These are phyloP conservation scores for Lepidothrix coronata DNA, from an alignment of 2,113 vertebrate species.

Conservation along the genomic window DNA sequence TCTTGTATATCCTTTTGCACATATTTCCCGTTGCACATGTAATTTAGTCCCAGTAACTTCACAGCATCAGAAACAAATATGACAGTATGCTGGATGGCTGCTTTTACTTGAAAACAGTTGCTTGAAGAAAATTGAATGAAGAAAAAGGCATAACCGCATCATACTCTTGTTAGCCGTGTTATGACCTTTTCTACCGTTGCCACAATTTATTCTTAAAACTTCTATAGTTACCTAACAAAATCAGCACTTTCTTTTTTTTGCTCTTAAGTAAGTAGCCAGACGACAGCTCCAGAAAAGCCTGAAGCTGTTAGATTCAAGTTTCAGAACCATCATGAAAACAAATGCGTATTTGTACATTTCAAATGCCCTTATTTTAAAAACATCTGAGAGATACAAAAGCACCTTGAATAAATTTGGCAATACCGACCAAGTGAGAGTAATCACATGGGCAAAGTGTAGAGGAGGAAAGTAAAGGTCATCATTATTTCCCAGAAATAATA, in stretches of 20 bases:
- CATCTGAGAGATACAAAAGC: no score
- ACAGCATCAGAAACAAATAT: not conserved
- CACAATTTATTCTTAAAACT: not conserved
- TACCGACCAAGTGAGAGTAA: not conserved
- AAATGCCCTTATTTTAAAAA: not conserved
- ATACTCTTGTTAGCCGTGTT: not conserved
- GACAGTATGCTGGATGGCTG: not conserved
- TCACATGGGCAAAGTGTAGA: not conserved
- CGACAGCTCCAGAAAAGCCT: not conserved
- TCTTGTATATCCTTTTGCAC: not conserved
- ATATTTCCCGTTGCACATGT: not conserved
- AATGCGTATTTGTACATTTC: not conserved
- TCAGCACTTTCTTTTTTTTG: not conserved
- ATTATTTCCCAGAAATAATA: not conserved
- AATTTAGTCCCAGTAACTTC: not conserved
- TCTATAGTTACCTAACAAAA: not conserved
- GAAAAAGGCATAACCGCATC: not conserved
- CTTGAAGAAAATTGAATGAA: not conserved
- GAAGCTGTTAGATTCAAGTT: not conserved
- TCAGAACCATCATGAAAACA: not conserved
- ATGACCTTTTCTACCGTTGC: rapidly evolving
- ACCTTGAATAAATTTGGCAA: not conserved
- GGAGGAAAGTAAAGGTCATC: not conserved
- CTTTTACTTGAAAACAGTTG: not conserved
- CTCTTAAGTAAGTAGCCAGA: not conserved